phyloP scores from a whole-genome alignment of 2,888 invertebrate genomes.

The Agonopterix subpropinquella region DNA sequence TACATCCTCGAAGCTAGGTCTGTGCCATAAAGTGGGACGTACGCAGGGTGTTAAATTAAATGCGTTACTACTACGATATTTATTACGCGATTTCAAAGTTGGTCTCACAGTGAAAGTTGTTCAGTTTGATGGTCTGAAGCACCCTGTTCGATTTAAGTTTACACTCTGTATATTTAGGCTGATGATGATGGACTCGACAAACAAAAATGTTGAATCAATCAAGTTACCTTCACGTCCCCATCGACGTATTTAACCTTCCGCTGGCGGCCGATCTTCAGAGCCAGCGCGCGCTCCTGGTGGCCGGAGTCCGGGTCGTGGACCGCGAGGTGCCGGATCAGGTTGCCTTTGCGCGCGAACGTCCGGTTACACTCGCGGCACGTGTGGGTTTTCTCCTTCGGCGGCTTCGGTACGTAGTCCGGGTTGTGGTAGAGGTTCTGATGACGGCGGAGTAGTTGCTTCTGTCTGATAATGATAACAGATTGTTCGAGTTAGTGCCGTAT shows the following conservation, averaged over 20 bases:
- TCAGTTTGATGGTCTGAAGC: too few relatives aligned
- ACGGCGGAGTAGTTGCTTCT: slow-evolving; percentile 85
- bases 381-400: slow-evolving; percentile 92
- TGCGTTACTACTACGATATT: too few relatives aligned
- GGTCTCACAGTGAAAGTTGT: too few relatives aligned
- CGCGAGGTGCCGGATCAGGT: slow-evolving; percentile 93
- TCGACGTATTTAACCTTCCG: slow-evolving; percentile 82
- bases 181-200: too few relatives aligned
- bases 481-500: neutral
- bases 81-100: too few relatives aligned
- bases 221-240: slow-evolving; percentile 46
- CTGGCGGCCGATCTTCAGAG: slow-evolving; percentile 86
- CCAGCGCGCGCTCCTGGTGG: slow-evolving; percentile 82
- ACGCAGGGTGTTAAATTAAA: too few relatives aligned
- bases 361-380: slow-evolving; percentile 88
- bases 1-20: too few relatives aligned
- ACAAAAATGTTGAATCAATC: neutral
- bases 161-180: too few relatives aligned
- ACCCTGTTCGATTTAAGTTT: too few relatives aligned
- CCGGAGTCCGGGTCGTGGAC: slow-evolving; percentile 91
- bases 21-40: too few relatives aligned
- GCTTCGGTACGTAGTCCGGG: slow-evolving; percentile 90
- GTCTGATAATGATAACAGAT: slow-evolving; percentile 77
- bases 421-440: slow-evolving; percentile 96
- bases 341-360: slow-evolving; percentile 90